phyloP scores from a whole-genome alignment of 2,888 invertebrate genomes.

The Ceramica pisi region DNA sequence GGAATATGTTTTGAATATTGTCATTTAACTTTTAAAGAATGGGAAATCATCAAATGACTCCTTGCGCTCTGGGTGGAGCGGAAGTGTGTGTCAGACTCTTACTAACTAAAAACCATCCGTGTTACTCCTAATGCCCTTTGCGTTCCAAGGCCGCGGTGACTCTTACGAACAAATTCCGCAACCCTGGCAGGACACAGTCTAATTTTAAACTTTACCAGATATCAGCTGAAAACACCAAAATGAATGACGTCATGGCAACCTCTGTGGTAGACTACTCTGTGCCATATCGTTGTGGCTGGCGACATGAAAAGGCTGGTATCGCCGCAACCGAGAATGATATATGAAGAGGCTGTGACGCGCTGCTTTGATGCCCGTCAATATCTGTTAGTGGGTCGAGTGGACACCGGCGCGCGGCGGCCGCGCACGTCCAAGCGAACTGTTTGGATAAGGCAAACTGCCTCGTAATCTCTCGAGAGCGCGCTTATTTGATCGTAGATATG shows the following conservation, averaged over 20 bases:
- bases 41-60: no score
- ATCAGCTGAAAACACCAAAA: background rate
- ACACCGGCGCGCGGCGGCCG: slow-evolving; percentile 66
- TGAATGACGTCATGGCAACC: slow-evolving; percentile 20
- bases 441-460: slow-evolving; percentile 62
- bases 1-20: no score
- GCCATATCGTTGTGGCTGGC: slow-evolving; percentile 68
- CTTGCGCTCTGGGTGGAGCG: no score
- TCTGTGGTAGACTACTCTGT: slow-evolving; percentile 65
- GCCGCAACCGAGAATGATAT: slow-evolving; percentile 80
- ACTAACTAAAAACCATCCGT: no score
- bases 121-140: no score
- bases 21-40: no score
- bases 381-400: slow-evolving; percentile 81
- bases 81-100: no score
- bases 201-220: background rate
- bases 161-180: no score
- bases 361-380: slow-evolving; percentile 82
- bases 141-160: no score
- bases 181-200: no score
- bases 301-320: slow-evolving; percentile 81
- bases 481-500: slow-evolving; percentile 13
- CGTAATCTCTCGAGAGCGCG: slow-evolving; percentile 23
- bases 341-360: slow-evolving; percentile 82
- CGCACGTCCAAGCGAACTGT: slow-evolving; percentile 33